These are phyloP conservation scores for Thecocarcelia acutangulata DNA, from an alignment of 2,888 invertebrate genomes.

Conservation along the genomic window DNA sequence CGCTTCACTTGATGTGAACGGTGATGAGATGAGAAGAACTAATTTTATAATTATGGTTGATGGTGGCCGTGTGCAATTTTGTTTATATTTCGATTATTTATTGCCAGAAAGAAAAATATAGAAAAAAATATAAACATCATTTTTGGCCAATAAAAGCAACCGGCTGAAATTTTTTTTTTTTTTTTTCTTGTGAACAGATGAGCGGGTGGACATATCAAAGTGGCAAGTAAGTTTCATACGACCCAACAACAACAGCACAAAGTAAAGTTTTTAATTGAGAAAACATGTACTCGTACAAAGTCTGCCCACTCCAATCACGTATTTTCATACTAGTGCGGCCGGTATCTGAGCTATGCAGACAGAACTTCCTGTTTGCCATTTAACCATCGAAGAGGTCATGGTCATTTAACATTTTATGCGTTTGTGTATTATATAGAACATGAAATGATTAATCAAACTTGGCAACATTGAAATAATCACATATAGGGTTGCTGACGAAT, in stretches of 20 bases:
- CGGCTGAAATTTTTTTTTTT: conserved; percentile 49
- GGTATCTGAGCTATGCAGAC: too few species aligned
- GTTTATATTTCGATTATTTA: conserved; percentile 77
- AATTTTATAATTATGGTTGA: conserved; percentile 53
- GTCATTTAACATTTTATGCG: too few species aligned
- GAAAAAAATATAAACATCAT: conserved; percentile 50
- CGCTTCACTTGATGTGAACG: conserved; percentile 46
- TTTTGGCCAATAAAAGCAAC: conserved; percentile 69
- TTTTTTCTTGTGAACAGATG: conserved; percentile 13
- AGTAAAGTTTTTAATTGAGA: background rate
- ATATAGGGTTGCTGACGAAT: too few species aligned
- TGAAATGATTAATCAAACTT: too few species aligned
- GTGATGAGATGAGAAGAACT: conserved; percentile 36
- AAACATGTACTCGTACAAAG: background rate
- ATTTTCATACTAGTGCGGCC: too few species aligned
- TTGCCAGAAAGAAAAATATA: conserved; percentile 68
- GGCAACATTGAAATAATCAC: too few species aligned
- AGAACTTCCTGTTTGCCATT: too few species aligned
- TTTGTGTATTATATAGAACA: too few species aligned
- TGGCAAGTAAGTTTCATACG: conserved; percentile 6
- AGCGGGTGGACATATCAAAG: conserved; percentile 1
- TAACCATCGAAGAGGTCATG: too few species aligned
- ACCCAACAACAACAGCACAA: conserved; percentile 1
- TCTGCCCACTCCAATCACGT: conserved; percentile 11
- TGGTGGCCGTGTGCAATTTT: conserved; percentile 81